Evolutionary conservation across 2,797 vertebrate species (phyloP).

Genomic region (Orestias chungarensis): DNA sequence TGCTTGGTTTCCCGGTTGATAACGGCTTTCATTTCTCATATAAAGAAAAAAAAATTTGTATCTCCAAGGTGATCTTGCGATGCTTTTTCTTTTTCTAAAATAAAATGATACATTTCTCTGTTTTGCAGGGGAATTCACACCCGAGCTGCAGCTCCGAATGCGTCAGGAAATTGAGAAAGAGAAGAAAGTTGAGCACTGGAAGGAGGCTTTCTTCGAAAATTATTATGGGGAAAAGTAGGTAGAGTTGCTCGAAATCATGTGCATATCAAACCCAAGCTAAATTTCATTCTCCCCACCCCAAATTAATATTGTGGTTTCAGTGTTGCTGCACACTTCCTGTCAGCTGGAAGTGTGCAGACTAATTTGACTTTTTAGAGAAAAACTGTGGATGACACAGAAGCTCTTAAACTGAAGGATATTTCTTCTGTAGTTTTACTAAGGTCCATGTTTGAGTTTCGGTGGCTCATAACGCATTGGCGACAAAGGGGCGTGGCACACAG

Average conservation of each 20-base stretch:
- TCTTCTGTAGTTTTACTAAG: background rate
- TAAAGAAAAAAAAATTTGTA: background rate
- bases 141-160: conserved; percentile 94
- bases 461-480: background rate
- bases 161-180: conserved; percentile 97
- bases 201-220: conserved; percentile 94
- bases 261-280: background rate
- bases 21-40: conserved; percentile 15
- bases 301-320: background rate
- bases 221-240: conserved; percentile 97
- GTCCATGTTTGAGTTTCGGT: background rate
- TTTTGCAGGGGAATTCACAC: conserved; percentile 91
- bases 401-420: background rate
- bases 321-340: background rate
- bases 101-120: conserved; percentile 19
- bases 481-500: background rate
- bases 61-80: conserved; percentile 8
- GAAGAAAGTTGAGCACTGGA: conserved; percentile 97
- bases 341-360: background rate
- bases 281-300: no score
- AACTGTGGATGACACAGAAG: background rate
- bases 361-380: background rate
- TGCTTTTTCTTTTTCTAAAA: background rate
- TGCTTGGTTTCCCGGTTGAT: background rate
- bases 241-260: background rate